phyloP scores from a whole-genome alignment of 2,797 vertebrate genomes.

The Artibeus lituratus region DNA sequence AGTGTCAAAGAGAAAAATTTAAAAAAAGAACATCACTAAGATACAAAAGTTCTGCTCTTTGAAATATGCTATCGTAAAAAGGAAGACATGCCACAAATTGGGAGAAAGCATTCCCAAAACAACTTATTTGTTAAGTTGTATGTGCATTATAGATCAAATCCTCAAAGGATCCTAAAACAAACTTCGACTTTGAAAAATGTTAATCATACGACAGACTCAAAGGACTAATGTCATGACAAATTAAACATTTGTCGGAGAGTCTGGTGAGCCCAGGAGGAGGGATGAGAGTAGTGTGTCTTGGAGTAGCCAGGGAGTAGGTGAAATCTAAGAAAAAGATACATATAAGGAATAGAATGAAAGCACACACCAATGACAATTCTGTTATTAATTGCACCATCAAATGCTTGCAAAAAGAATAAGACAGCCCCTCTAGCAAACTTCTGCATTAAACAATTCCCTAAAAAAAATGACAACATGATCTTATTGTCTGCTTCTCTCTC shows the following conservation, averaged over 20 bases:
- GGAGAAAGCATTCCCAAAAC: background rate
- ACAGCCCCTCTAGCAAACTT: background rate
- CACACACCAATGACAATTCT: accelerated
- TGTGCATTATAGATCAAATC: background rate
- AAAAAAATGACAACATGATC: background rate
- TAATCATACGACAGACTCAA: background rate
- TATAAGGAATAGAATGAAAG: background rate
- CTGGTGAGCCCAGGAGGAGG: background rate
- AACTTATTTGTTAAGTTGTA: background rate
- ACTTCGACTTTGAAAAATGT: background rate
- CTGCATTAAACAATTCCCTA: background rate
- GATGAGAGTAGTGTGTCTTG: accelerated
- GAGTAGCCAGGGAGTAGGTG: background rate
- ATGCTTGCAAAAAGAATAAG: background rate
- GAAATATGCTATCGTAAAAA: background rate
- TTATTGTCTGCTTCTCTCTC: background rate
- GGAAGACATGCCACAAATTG: background rate
- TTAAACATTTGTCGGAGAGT: background rate
- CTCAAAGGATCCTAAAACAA: background rate
- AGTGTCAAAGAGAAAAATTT: background rate
- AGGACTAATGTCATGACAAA: background rate
- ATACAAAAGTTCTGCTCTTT: background rate
- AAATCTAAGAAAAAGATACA: background rate
- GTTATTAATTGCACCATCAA: background rate
- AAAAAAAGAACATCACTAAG: background rate